Conservation (phyloP, 2,797 vertebrate species). For the Chromis chromis region DNA sequence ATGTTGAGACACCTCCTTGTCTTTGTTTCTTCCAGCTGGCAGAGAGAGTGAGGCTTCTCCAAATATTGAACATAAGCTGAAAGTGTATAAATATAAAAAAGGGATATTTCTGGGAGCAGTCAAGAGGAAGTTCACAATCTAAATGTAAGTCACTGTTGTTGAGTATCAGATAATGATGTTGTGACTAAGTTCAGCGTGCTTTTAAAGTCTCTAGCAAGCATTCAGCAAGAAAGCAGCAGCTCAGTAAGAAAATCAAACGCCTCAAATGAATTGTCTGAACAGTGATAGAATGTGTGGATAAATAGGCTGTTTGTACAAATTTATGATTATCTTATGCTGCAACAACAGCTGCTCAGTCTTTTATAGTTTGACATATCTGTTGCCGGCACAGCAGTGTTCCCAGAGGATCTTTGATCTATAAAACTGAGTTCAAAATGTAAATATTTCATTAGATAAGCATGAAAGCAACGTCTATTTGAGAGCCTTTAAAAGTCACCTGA, state of each 20-base stretch:
- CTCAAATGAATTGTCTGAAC: constrained; percentile 6
- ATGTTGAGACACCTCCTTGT: constrained; percentile 78
- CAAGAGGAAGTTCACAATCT: constrained; percentile 58
- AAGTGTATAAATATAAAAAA: constrained; percentile 34
- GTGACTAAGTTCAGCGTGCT: constrained; percentile 2
- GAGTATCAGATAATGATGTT: constrained; percentile 9
- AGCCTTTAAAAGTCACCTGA: not conserved
- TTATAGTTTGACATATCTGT: constrained; percentile 11
- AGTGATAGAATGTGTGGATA: constrained; percentile 1
- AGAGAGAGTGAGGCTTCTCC: constrained; percentile 41
- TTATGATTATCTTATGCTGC: not conserved
- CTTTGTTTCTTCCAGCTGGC: constrained; percentile 64
- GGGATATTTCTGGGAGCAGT: constrained; percentile 54
- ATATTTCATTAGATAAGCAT: not conserved
- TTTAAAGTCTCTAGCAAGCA: constrained; percentile 18
- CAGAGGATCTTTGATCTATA: not conserved
- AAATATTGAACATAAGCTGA: constrained; percentile 43
- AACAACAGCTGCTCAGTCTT: not conserved
- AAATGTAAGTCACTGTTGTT: constrained; percentile 78
- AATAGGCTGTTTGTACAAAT: constrained; percentile 16
- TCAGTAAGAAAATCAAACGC: not conserved
- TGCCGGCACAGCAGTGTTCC: not conserved
- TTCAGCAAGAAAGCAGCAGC: not conserved
- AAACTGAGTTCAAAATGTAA: constrained; percentile 3
- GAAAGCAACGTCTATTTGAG: not conserved